Base-by-base conservation (phyloP, 2,113 vertebrate species). In the Notarius quadriscutis region DNA sequence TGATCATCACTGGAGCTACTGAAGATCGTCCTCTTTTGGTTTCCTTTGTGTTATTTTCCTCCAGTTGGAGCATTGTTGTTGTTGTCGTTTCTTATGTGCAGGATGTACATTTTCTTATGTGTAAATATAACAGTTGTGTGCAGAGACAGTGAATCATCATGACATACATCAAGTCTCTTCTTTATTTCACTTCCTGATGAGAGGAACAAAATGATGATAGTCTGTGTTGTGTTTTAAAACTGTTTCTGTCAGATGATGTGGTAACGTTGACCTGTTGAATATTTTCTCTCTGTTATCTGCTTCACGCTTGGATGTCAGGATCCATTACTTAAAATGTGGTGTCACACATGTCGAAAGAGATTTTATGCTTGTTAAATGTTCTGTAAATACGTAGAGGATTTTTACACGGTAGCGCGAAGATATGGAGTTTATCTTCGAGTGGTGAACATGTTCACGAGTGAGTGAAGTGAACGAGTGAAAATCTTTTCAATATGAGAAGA, bases 1-100 rank as follows among this genome's bases (percentile, higher is more conserved):
- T 95, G 94, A 95, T 6, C 57, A 65, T 57, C 55, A 65, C n/a
- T 48, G 72, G 27, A 69, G 65, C 63, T 51, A 48, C 57, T 30
- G 62, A 17, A 27, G 30, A 84, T 20, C 18, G 0, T 78, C 27
- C 30, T n/a, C n/a, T n/a, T n/a, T n/a, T n/a, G n/a, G n/a, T n/a
- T n/a, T n/a, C n/a, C n/a, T n/a, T n/a, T n/a, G n/a, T n/a, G n/a
- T n/a, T n/a, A n/a, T n/a, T n/a, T n/a, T n/a, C n/a, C n/a, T n/a
- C n/a, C n/a, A n/a, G n/a, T n/a, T n/a, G n/a, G n/a, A n/a, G n/a
- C n/a, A n/a, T n/a, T n/a, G n/a, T n/a, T n/a, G n/a, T n/a, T n/a
- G n/a, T 62, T 81, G 67, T n/a, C 7, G 4, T 62, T 82, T 72
- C 22, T 41, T 14, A 27, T 87, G 75, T 83, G 50, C 50, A 41